Evolutionary conservation across 2,888 invertebrate genomes (phyloP).

Genomic region (Bhutanitis thaidina): DNA sequence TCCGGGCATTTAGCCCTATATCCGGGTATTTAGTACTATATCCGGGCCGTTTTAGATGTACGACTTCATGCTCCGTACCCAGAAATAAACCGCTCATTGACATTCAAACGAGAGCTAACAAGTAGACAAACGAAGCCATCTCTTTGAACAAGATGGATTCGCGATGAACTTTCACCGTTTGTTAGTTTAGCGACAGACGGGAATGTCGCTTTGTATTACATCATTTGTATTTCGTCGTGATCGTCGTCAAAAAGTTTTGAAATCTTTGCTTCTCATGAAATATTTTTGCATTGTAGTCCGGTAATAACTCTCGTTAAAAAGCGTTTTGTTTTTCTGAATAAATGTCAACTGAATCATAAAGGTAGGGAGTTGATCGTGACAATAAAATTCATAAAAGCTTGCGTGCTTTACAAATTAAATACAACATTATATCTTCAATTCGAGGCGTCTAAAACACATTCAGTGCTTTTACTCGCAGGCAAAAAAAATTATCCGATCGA

Average conservation of each 20-base stretch:
- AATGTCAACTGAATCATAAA: no score
- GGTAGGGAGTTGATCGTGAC: no score
- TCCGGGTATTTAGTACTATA: background rate
- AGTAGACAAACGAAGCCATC: slow-evolving; percentile 29
- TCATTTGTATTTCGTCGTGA: slow-evolving; percentile 18
- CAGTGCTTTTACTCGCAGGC: slow-evolving; percentile 6
- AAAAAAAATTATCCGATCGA: slow-evolving; percentile 5
- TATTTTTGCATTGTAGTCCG: no score
- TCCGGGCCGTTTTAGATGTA: background rate
- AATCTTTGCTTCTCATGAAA: no score
- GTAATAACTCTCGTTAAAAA: no score
- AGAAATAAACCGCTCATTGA: slow-evolving; percentile 24
- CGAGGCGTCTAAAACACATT: slow-evolving; percentile 15
- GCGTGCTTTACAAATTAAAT: slow-evolving; percentile 34
- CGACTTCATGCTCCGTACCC: no score
- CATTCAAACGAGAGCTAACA: slow-evolving; percentile 37
- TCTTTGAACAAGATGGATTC: slow-evolving; percentile 28
- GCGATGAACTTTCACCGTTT: slow-evolving; percentile 68
- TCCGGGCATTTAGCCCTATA: background rate
- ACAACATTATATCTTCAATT: slow-evolving; percentile 29
- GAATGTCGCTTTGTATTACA: slow-evolving; percentile 56
- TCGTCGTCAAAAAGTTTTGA: background rate
- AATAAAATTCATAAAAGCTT: slow-evolving; percentile 28
- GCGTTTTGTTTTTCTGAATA: no score
- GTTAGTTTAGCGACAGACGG: slow-evolving; percentile 52